A percentile compares a stretch with the other conserved stretches of the same genome.
Conservation (phyloP, 2,888 invertebrate genomes). For the Mamestra brassicae region DNA sequence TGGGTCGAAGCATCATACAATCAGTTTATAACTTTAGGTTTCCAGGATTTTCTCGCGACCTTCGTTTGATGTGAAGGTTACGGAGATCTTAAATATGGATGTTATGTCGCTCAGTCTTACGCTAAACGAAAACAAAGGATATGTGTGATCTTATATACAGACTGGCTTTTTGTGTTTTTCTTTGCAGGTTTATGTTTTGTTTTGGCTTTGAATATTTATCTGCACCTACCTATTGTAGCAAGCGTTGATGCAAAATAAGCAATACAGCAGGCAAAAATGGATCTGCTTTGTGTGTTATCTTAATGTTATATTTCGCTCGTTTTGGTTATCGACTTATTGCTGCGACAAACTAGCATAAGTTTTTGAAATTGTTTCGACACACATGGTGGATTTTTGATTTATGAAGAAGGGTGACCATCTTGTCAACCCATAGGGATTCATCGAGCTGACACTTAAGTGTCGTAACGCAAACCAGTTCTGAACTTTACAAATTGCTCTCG, state of each 20-base stretch:
- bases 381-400: not conserved
- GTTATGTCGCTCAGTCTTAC: conserved; percentile 28
- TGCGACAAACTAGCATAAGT: not conserved
- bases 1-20: not conserved
- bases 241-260: not conserved
- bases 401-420: conserved; percentile 5
- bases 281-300: not conserved
- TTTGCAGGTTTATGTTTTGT: conserved; percentile 22
- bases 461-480: conserved; percentile 24
- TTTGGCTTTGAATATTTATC: conserved; percentile 9
- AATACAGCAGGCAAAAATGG: not conserved
- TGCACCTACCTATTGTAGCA: not conserved
- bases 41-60: conserved; percentile 20
- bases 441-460: conserved; percentile 14
- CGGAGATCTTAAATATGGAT: conserved; percentile 47
- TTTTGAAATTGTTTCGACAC: conserved; percentile 1
- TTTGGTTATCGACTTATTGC: not conserved
- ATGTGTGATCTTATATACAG: conserved; percentile 16
- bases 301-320: not conserved
- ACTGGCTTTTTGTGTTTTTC: conserved; percentile 24
- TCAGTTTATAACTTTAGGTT: conserved; percentile 20
- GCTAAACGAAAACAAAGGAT: conserved; percentile 35
- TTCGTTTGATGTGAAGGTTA: conserved; percentile 17
- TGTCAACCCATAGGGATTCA: not conserved
- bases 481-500: conserved; percentile 6